Conservation (phyloP, 1,140 invertebrate species). For the Meteorus sp. region DNA sequence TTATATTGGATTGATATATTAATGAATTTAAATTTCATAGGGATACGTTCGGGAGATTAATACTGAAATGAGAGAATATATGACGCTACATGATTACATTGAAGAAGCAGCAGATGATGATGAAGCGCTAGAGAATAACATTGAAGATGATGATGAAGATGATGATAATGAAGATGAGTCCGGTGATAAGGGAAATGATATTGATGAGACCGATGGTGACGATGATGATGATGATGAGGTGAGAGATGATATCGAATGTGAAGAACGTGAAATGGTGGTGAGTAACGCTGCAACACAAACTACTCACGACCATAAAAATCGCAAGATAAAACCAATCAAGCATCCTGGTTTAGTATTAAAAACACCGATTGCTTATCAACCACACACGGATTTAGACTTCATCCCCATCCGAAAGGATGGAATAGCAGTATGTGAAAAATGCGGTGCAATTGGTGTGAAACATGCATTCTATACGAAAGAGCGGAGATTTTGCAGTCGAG, state of each 20-base stretch:
- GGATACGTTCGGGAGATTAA: too few relatives aligned
- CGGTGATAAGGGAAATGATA: constrained; percentile 38
- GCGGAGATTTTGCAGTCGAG: constrained; percentile 76
- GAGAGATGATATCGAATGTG: too few relatives aligned
- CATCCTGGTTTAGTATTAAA: constrained; percentile 75
- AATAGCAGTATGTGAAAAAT: constrained; percentile 87
- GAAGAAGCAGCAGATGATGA: too few relatives aligned
- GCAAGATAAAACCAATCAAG: constrained; percentile 76
- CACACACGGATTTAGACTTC: constrained; percentile 75
- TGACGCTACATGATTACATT: too few relatives aligned
- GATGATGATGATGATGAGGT: constrained; percentile 31
- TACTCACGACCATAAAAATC: constrained; percentile 57
- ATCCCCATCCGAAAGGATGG: constrained; percentile 82
- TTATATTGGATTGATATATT: too few relatives aligned
- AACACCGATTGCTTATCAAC: constrained; percentile 79
- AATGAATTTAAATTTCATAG: too few relatives aligned
- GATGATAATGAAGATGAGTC: constrained; percentile 54
- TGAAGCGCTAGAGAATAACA: constrained; percentile 45
- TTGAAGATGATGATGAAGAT: constrained; percentile 54
- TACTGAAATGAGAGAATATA: too few relatives aligned
- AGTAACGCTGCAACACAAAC: constrained; percentile 63
- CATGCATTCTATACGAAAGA: constrained; percentile 88
- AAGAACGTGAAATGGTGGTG: constrained; percentile 57
- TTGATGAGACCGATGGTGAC: neutral
- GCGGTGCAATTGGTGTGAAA: constrained; percentile 85